phyloP scores from a whole-genome alignment of 2,113 vertebrate genomes.

The Xenopus laevis region DNA sequence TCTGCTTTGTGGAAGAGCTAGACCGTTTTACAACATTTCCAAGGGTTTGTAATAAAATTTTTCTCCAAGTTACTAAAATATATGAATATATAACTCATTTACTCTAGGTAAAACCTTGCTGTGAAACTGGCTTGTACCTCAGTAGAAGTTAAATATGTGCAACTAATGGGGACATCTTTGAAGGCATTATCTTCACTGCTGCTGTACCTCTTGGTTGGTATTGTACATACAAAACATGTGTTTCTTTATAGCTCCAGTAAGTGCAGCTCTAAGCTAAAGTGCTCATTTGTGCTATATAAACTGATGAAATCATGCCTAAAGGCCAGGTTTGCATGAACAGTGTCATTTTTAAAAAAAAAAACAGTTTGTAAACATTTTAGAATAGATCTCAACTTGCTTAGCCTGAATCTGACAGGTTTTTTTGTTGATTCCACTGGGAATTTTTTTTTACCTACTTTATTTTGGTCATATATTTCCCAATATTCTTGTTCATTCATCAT shows the following conservation, averaged over 20 bases:
- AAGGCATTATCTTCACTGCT: no score
- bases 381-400: slow-evolving; percentile 32
- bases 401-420: slow-evolving; percentile 37
- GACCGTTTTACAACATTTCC: slow-evolving; percentile 98
- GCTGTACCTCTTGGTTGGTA: no score
- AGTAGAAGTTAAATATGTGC: no score
- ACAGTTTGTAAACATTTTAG: slow-evolving; percentile 23
- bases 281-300: slow-evolving; percentile 36
- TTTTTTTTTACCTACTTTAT: not conserved
- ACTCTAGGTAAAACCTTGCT: slow-evolving; percentile 89
- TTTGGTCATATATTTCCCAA: not conserved
- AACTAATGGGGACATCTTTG: no score
- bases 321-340: slow-evolving; percentile 35
- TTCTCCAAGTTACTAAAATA: slow-evolving; percentile 68
- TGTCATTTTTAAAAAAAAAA: slow-evolving; percentile 9
- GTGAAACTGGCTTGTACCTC: slow-evolving; percentile 75
- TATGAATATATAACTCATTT: slow-evolving; percentile 44
- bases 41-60: slow-evolving; percentile 71
- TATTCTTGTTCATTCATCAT: not conserved
- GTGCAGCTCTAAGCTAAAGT: not conserved
- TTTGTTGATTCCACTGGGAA: slow-evolving; percentile 15
- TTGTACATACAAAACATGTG: no score
- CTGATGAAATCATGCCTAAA: no score
- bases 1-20: slow-evolving; percentile 96
- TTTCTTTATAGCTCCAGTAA: no score